phyloP scores from a whole-genome alignment of 2,888 invertebrate genomes.

The Brachypalpus laphriformis region DNA sequence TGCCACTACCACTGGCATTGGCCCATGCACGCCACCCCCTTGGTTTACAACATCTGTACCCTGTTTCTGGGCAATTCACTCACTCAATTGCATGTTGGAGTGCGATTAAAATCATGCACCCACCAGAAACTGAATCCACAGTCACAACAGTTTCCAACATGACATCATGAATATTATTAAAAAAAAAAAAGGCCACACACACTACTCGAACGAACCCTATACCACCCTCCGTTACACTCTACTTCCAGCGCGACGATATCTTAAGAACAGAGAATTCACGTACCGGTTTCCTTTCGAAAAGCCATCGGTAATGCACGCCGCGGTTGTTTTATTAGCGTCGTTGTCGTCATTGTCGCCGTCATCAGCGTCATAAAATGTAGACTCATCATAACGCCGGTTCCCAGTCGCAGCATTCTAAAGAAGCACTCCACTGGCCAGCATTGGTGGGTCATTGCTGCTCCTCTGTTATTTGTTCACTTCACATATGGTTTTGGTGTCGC shows the following conservation, averaged over 20 bases:
- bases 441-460: slow-evolving; percentile 52
- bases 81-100: slow-evolving; percentile 66
- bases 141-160: slow-evolving; percentile 62
- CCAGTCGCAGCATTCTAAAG: not conserved
- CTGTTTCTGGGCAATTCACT: slow-evolving; percentile 19
- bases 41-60: slow-evolving; percentile 19
- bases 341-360: slow-evolving; percentile 30
- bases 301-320: slow-evolving; percentile 1
- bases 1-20: slow-evolving; percentile 1
- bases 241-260: not conserved
- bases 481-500: slow-evolving; percentile 56
- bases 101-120: slow-evolving; percentile 67
- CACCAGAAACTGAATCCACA: slow-evolving; percentile 49
- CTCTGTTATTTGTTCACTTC: slow-evolving; percentile 40
- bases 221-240: slow-evolving; percentile 18
- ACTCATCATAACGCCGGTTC: slow-evolving; percentile 41
- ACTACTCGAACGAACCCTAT: not conserved
- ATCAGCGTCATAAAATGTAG: slow-evolving; percentile 37
- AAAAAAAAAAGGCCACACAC: not conserved
- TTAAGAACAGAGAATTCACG: slow-evolving; percentile 5
- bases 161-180: slow-evolving; percentile 55
- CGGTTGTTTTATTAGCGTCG: slow-evolving; percentile 2
- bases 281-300: slow-evolving; percentile 1
- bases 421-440: not conserved
- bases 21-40: not conserved